Evolutionary conservation across 2,888 invertebrate genomes (phyloP).

Genomic region (Pristionchus fissidentatus): DNA sequence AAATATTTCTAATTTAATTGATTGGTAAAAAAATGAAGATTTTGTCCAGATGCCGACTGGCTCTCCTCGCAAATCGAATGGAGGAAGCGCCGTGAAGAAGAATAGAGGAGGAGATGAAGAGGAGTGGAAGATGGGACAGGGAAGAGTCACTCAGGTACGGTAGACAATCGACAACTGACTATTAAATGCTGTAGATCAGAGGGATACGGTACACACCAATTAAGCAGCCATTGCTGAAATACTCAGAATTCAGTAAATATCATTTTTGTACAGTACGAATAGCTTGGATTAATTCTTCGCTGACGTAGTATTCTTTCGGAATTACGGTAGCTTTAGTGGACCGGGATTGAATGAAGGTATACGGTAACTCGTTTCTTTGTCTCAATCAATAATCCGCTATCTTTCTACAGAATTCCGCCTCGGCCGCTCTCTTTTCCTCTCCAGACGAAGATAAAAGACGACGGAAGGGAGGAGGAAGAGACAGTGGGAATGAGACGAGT

Average conservation of each 20-base stretch:
- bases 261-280: no score
- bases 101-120: background rate
- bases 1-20: background rate
- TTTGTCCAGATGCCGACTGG: background rate
- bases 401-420: slow-evolving; percentile 7
- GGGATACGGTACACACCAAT: no score
- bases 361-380: background rate
- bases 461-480: background rate
- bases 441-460: background rate
- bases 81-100: background rate
- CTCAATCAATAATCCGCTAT: background rate
- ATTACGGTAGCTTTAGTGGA: no score
- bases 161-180: background rate
- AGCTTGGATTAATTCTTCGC: no score
- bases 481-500: background rate
- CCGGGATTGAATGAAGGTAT: background rate
- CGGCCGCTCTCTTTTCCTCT: slow-evolving; percentile 26
- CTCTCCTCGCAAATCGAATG: slow-evolving; percentile 24
- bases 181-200: no score
- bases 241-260: no score
- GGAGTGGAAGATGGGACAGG: background rate
- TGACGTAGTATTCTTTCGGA: no score
- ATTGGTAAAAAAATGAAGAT: background rate
- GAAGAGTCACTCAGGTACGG: background rate
- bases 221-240: no score